Base-by-base conservation (phyloP, 1,140 invertebrate genomes). In the Fopius arisanus region DNA sequence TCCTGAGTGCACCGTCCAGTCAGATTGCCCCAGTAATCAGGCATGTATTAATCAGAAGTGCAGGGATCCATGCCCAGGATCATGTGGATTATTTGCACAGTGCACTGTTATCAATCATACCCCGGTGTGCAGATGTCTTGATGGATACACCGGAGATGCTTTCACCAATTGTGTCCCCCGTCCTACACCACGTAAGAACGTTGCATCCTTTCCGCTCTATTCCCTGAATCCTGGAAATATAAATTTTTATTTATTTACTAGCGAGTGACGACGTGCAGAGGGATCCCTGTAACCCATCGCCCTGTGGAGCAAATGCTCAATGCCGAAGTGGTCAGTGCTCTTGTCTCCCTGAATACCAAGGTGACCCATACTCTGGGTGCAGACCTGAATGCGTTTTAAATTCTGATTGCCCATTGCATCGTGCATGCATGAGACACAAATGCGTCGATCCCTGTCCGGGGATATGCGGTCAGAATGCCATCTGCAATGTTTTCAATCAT, bases 401-500 rank as follows among this genome's bases (percentile, higher is more conserved):
- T 78, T 89, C 90, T 0, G 93, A 94, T 80, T 95, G 94, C 85
- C 87, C 91, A 2, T 83, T 83, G 59, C 89, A 91, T 79, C 90
- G 90, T 84, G 90, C 92, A n/a, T 94, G 93, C 76, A 89, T 92
- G 29, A 90, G 90, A 76, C 90, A 91, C 70, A 92, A 92, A 86
- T 94, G 93, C 80, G 86, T 86, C 79, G 91, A 95, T 85, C 93
- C 93, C 14, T 94, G 93, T 81, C 88, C 90, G 6, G 92, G 92
- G 67, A 91, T 91, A 7, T 96, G 95, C 84, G 94, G 93, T 16
- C 83, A 90, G 21, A 92, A 93, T 82, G 93, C 94, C 1, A 85
- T 92, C 69, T 95, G 94, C 81, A 89, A 90, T 78, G 93, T 94
- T 1, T 88, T 91, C 3, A 94, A 94, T 81, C 94, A 95, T 84